These are phyloP conservation scores for Herminia tarsipennalis DNA, from an alignment of 2,888 invertebrate species.

Conservation along the genomic window DNA sequence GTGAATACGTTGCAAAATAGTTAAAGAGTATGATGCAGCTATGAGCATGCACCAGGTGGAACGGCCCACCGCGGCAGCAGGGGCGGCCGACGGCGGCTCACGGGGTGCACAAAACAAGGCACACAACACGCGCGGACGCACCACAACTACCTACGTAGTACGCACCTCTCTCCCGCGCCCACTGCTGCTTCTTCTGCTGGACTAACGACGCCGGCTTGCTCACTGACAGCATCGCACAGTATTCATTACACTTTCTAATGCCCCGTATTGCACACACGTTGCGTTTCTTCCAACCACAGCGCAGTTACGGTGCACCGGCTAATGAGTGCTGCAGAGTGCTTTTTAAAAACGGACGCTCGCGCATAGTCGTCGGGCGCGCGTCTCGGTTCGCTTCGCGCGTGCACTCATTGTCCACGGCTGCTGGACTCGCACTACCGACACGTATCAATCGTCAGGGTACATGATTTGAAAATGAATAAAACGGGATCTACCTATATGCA, in stretches of 20 bases:
- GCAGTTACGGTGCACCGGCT: conserved; percentile 79
- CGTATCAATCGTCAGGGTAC: conserved; percentile 53
- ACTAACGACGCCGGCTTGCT: conserved; percentile 88
- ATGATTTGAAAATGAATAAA: conserved; percentile 51
- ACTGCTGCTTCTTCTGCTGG: conserved; percentile 96
- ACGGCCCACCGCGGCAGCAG: conserved; percentile 19
- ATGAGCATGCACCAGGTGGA: conserved; percentile 37
- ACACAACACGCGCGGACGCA: conserved; percentile 33
- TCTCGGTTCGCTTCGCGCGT: conserved; percentile 77
- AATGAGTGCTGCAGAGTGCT: conserved; percentile 72
- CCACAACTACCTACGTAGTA: conserved; percentile 46
- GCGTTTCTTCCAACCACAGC: conserved; percentile 69
- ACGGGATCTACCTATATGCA: conserved; percentile 44
- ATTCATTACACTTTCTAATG: conserved; percentile 83
- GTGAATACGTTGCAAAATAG: conserved; percentile 60
- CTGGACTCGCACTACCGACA: conserved; percentile 58
- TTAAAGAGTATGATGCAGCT: conserved; percentile 41
- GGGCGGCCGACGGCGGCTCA: conserved; percentile 27
- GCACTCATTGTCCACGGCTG: conserved; percentile 76
- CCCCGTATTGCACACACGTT: conserved; percentile 76
- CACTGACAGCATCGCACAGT: conserved; percentile 82
- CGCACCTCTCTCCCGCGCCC: conserved; percentile 96
- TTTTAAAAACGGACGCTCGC: conserved; percentile 76
- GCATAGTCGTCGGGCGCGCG: conserved; percentile 64
- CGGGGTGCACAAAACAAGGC: conserved; percentile 17